Evolutionary conservation across 2,797 vertebrate species (phyloP), one percentile per base, ranked within the genome.

Genomic region (Poeciliopsis gracilis): DNA sequence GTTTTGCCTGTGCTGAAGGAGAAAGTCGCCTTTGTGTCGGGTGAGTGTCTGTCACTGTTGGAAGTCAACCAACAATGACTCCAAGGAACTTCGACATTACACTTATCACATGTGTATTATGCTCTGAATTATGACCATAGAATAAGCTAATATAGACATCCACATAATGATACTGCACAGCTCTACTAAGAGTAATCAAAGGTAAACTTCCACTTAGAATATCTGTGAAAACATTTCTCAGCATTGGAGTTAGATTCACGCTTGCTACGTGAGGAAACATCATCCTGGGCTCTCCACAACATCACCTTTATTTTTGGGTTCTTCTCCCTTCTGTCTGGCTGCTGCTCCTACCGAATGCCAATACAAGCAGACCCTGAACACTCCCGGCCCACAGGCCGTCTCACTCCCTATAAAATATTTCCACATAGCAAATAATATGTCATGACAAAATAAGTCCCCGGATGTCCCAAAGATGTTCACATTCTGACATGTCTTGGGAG

Each of bases 21-120:
- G 94, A 99, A 99, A 94, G 97, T 99, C 79, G 98, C 98, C 90
- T 99, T 99, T 2, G 97, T 99, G 66, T 99, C 98, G 91, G 98
- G 98, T 99, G 89, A 94, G 97, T 92, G 8, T 55, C 12, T 13
- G 43, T n/a, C 63, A 1, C 1, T n/a, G 49, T 18, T n/a, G 18
- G 20, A 74, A 43, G 41, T 15, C 70, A 33, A 5, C 70, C 70
- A 47, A 12, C 18, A 41, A 67, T 20, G 36, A 25, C 63, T 11
- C 36, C 9, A 41, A 41, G 63, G 18, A 67, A 41, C 23, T 5
- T 67, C 63, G 1, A 13, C 28, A 59, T 59, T 59, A 59, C 57
- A 30, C 5, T 59, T 30, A 16, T 63, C 23, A 53, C 51, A 53
- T 53, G 51, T 53, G 28, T 16, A 13, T 33, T 61, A 28, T 30